Base-by-base conservation (phyloP, 2,888 invertebrate genomes). In the Marasmarcha lunaedactyla region DNA sequence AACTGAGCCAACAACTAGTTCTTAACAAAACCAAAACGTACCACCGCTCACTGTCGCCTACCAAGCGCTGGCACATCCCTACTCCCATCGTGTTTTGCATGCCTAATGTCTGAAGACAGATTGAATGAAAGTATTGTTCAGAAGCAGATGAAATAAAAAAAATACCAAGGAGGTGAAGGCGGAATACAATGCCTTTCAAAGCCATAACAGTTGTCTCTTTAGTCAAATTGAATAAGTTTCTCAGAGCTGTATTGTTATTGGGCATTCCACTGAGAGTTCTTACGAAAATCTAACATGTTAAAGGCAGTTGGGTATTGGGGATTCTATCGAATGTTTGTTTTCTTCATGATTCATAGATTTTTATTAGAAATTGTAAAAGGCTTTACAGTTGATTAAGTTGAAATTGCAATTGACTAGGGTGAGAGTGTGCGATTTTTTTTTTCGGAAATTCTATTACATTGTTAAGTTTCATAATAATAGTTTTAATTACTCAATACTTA, bases 171-270 rank as follows among this genome's bases (percentile, higher is more conserved):
- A 58, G 59, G 64, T 66, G 63, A 63, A 58, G 20, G 20, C 20
- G 50, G 47, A 59, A 61, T 55, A 73, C 70, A 71, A 68, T 67
- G 69, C 62, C 58, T 71, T 70, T 67, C 67, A 71, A 66, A 69
- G 54, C 59, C 54, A 62, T 30, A 64, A 70, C 71, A 71, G 71
- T 73, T 71, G 73, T 77, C 70, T 73, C 61, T 55, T 60, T 64
- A 63, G 68, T 64, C 64, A 77, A 74, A 77, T 79, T 73, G 73
- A 78, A 77, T 79, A 77, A 79, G 71, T 72, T 71, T 68, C 58
- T 63, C 63, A 52, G 56, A 61, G 59, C 63, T 57, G 67, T 71
- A 64, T 68, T 72, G 70, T 71, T 71, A 64, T 59, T 63, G 59
- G 55, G 57, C 58, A 59, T 62, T 62, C 64, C 61, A 48, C 45